Percentiles rank a stretch among this genome's conserved stretches.
Evolutionary conservation across 2,888 invertebrate species (phyloP).

Genomic region (Drosophila bunnanda): DNA sequence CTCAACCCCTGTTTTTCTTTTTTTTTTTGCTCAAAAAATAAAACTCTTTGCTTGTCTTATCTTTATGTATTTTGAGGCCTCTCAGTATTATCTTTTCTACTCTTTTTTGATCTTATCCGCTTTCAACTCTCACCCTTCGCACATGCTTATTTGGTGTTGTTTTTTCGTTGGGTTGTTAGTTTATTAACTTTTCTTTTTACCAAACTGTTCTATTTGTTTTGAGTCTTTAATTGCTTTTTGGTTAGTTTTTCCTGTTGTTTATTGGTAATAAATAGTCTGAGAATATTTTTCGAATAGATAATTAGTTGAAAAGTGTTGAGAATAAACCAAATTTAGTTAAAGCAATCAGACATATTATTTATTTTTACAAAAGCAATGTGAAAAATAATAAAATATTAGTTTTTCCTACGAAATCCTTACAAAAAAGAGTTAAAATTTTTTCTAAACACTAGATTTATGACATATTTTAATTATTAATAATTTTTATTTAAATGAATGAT

Average conservation of each 20-base stretch:
- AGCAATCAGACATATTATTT: not conserved
- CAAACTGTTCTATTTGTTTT: not conserved
- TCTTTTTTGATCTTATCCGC: constrained; percentile 35
- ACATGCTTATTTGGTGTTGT: constrained; percentile 21
- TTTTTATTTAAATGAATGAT: too few species aligned
- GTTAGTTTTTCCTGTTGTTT: not conserved
- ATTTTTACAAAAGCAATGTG: too few species aligned
- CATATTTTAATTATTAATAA: too few species aligned
- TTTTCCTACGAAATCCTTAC: not conserved
- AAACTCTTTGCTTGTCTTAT: constrained; percentile 30
- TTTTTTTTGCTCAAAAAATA: constrained; percentile 11
- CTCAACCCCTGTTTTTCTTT: constrained; percentile 20
- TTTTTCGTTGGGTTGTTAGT: constrained; percentile 10
- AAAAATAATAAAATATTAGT: not conserved
- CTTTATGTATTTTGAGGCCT: constrained; percentile 26
- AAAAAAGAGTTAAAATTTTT: too few species aligned
- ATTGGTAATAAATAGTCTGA: not conserved
- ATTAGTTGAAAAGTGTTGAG: not conserved
- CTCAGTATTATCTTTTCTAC: constrained; percentile 18
- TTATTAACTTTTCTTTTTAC: constrained; percentile 21
- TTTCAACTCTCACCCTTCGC: constrained; percentile 12
- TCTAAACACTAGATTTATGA: too few species aligned
- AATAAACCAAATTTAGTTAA: not conserved
- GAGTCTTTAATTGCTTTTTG: not conserved
- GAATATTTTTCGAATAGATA: not conserved